Evolutionary conservation across 1,140 invertebrate genomes (phyloP).

Genomic region (Batillaria attramentaria): DNA sequence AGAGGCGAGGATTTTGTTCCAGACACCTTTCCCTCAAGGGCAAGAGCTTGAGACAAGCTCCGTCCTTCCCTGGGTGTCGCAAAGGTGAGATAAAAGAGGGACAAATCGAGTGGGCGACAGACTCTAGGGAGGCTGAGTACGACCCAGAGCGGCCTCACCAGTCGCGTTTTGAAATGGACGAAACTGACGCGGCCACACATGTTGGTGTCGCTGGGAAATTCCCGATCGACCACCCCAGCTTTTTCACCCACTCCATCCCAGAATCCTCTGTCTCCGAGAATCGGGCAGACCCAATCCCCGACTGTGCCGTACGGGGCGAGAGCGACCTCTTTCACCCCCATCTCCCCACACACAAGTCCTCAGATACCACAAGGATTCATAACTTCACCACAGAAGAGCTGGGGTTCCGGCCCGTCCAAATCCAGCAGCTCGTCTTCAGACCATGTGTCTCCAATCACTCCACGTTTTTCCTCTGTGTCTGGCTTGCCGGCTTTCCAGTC

Average conservation of each 20-base stretch:
- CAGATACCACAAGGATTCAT: constrained; percentile 55
- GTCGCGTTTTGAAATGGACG: constrained; percentile 82
- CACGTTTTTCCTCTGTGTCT: constrained; percentile 50
- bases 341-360: constrained; percentile 66
- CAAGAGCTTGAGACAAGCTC: constrained; percentile 69
- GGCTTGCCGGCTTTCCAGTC: constrained; percentile 39
- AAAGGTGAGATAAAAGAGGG: constrained; percentile 72
- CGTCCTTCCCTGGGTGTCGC: constrained; percentile 54
- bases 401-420: constrained; percentile 63
- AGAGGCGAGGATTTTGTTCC: constrained; percentile 95
- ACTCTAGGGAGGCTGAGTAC: constrained; percentile 87
- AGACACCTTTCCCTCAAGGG: constrained; percentile 93
- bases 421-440: constrained; percentile 66
- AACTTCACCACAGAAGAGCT: constrained; percentile 62
- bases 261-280: constrained; percentile 42
- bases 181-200: constrained; percentile 97
- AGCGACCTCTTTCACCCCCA: constrained; percentile 66
- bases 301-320: constrained; percentile 47
- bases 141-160: constrained; percentile 76
- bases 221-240: constrained; percentile 73
- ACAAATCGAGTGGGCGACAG: constrained; percentile 83
- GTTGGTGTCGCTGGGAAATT: constrained; percentile 93
- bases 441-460: constrained; percentile 66
- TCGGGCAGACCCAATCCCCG: constrained; percentile 50
- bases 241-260: constrained; percentile 79